Base-by-base conservation (phyloP, 1,140 invertebrate species). In the Rhyacophila brunnea region DNA sequence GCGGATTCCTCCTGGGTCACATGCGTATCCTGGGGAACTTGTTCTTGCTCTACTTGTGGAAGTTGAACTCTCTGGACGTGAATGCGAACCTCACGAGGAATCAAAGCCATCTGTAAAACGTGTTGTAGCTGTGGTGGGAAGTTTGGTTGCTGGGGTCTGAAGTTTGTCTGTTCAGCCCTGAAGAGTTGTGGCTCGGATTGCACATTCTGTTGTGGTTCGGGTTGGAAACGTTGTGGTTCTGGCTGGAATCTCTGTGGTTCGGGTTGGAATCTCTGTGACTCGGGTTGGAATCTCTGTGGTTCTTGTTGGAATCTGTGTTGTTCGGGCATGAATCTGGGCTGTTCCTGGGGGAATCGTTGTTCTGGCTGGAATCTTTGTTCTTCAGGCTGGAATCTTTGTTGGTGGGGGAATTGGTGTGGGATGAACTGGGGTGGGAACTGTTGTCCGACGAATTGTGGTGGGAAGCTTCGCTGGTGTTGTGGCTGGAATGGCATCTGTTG, bases 51-150 rank as follows among this genome's bases (percentile, higher is more conserved):
- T 1, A 65, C 58, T 23, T 65, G 63, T n/a, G 63, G 63, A 43
- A 65, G 11, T 13, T 65, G 63, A 0, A 79, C 73, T 10, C 77
- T 69, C 58, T 79, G 77, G 0, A 79, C 76, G 58, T 79, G 77
- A 64, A 79, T 78, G 52, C 77, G 71, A 70, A 79, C 77, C 67
- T 79, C 74, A 18, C 74, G 70, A 10, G 76, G 74, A 6, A 65
- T 47, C 32, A 65, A 45, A 23, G 63, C 58, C 63, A 65, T 61
- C 38, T 60, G 63, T 14, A 59, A 11, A 20, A 59, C 45, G 15
- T 49, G 54, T 19, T 50, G 46, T 4, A 43, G 38, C 7, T 42
- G 34, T 34, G 48, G 46, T 15, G 55, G 34, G 13, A 40, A n/a
- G 38, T 40, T 40, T 28, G 15, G 38, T 28, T 52, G 57, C 7